Evolutionary conservation across 2,113 vertebrate species (phyloP).

Genomic region (Petroica traversi): DNA sequence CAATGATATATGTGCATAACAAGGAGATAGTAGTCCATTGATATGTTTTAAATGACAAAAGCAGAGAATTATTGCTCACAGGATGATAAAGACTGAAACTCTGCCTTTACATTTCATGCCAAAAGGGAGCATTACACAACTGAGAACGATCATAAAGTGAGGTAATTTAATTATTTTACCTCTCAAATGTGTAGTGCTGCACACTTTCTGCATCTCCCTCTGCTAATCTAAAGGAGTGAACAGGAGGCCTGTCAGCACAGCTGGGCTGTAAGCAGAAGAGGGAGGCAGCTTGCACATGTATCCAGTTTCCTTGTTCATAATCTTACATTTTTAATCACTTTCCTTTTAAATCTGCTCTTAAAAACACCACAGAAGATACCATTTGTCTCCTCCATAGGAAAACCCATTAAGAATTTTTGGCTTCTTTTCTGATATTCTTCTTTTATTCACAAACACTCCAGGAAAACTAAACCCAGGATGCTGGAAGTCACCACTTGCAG

Average conservation of each 20-base stretch:
- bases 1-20: not conserved
- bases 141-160: not conserved
- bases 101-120: not conserved
- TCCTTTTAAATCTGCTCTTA: slow-evolving; percentile 33
- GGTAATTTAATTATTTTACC: not conserved
- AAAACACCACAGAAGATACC: not conserved
- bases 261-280: not conserved
- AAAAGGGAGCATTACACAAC: not conserved
- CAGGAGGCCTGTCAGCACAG: slow-evolving; percentile 16
- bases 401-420: not conserved
- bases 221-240: not conserved
- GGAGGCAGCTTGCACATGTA: not conserved
- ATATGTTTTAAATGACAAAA: not conserved
- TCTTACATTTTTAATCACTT: slow-evolving; percentile 60
- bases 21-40: not conserved
- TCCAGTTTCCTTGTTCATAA: slow-evolving; percentile 43
- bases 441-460: not conserved
- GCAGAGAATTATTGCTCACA: not conserved
- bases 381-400: not conserved
- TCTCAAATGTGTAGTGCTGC: not conserved
- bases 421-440: not conserved
- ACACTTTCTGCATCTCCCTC: not conserved
- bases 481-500: not conserved
- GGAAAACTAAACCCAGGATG: not conserved
- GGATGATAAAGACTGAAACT: not conserved